Conservation (phyloP, 2,888 invertebrate genomes). For the Cepaea hortensis region DNA sequence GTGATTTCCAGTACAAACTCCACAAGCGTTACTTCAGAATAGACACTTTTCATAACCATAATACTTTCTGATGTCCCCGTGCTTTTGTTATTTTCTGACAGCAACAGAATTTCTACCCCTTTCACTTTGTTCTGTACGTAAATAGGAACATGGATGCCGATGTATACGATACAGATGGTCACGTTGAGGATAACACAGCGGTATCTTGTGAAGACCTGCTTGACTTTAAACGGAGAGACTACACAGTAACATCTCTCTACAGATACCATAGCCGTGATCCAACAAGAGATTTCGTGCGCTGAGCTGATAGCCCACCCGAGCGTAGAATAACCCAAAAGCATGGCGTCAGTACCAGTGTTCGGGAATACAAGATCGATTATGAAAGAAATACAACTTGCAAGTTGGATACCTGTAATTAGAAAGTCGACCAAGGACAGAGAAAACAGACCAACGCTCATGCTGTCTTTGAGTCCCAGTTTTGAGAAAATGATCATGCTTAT, state of each 20-base stretch:
- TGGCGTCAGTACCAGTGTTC: background rate
- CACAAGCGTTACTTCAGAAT: background rate
- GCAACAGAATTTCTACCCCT: background rate
- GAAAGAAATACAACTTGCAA: background rate
- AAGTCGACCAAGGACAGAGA: slow-evolving; percentile 19
- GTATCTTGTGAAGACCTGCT: slow-evolving; percentile 3
- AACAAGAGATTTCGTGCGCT: slow-evolving; percentile 8
- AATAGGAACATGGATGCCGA: slow-evolving; percentile 3
- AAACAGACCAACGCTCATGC: background rate
- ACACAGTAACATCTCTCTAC: slow-evolving; percentile 35
- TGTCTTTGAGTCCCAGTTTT: background rate
- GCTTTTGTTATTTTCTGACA: too few relatives aligned
- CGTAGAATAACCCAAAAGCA: background rate
- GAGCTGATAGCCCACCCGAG: slow-evolving; percentile 1
- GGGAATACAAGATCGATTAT: background rate
- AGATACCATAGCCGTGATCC: slow-evolving; percentile 26
- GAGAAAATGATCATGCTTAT: background rate
- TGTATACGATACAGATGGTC: background rate
- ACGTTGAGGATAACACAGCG: background rate
- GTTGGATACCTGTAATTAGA: background rate
- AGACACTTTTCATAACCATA: background rate
- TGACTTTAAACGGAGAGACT: slow-evolving; percentile 24
- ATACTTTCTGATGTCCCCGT: too few relatives aligned
- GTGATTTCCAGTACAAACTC: background rate
- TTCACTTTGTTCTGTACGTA: background rate